These are phyloP conservation scores for Saxicola maurus DNA, from an alignment of 2,797 vertebrate species.

Conservation along the genomic window DNA sequence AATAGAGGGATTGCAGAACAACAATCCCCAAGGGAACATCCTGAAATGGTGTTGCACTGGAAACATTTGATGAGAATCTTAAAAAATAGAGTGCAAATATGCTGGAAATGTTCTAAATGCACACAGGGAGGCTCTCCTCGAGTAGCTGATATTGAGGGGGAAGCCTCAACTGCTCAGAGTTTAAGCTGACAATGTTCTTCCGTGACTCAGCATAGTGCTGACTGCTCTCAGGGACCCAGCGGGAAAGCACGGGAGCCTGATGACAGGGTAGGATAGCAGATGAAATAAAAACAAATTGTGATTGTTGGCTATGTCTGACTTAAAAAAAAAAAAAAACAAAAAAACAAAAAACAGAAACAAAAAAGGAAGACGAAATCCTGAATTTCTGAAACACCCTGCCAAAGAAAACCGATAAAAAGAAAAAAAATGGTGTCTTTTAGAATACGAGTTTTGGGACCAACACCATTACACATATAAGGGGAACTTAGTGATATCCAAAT, in stretches of 20 bases:
- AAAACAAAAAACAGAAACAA: no score
- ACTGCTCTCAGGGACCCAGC: not conserved
- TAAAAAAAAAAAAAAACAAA: not conserved
- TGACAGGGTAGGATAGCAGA: not conserved
- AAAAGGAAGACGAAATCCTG: not conserved
- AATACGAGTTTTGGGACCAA: not conserved
- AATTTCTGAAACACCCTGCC: not conserved
- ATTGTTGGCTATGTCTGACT: not conserved
- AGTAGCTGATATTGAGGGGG: not conserved
- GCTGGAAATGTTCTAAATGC: rapidly evolving
- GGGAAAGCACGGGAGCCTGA: not conserved
- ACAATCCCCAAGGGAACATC: not conserved
- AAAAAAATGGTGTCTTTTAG: not conserved
- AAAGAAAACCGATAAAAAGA: not conserved
- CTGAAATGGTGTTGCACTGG: not conserved
- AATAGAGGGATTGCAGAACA: not conserved
- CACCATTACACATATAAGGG: rapidly evolving
- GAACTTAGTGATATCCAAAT: not conserved
- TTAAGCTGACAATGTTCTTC: not conserved
- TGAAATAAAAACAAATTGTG: not conserved
- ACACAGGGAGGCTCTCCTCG: not conserved
- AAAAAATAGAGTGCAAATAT: rapidly evolving
- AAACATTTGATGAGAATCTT: not conserved
- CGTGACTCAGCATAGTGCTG: not conserved
- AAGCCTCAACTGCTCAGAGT: not conserved